Conservation (phyloP, 2,888 invertebrate genomes). For the Tetranychus truncatus region DNA sequence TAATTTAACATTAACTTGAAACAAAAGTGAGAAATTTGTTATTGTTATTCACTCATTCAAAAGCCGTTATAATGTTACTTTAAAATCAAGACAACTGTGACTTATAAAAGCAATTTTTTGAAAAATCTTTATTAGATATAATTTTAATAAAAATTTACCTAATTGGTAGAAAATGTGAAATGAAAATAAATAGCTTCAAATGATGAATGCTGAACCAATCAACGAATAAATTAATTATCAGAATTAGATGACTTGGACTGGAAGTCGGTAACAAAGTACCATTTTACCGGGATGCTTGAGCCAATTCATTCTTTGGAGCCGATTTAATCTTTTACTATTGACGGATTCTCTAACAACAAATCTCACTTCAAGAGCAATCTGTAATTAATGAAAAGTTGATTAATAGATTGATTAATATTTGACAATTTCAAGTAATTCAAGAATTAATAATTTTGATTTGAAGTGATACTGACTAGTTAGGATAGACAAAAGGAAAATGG, state of each 20-base stretch:
- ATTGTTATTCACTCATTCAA: too few species aligned
- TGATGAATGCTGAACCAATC: neutral
- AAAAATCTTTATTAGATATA: too few species aligned
- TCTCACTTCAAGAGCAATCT: constrained; percentile 1
- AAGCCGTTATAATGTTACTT: too few species aligned
- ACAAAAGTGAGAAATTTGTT: too few species aligned
- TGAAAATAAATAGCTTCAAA: too few species aligned
- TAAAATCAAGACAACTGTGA: too few species aligned
- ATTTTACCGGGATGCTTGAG: constrained; percentile 3
- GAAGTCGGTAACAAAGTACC: neutral
- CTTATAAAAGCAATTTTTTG: too few species aligned
- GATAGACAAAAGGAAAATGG: neutral
- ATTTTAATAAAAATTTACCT: too few species aligned
- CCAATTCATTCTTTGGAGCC: neutral
- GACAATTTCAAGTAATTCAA: neutral
- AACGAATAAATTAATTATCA: neutral
- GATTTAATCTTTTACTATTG: neutral
- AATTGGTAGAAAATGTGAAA: too few species aligned
- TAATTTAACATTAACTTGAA: too few species aligned
- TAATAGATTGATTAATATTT: neutral
- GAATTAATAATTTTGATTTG: neutral
- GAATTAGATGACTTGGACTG: neutral
- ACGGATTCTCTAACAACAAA: neutral
- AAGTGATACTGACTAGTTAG: too few species aligned
- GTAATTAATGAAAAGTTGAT: neutral